phyloP scores from a whole-genome alignment of 2,113 vertebrate species.

The Stegostoma tigrinum region DNA sequence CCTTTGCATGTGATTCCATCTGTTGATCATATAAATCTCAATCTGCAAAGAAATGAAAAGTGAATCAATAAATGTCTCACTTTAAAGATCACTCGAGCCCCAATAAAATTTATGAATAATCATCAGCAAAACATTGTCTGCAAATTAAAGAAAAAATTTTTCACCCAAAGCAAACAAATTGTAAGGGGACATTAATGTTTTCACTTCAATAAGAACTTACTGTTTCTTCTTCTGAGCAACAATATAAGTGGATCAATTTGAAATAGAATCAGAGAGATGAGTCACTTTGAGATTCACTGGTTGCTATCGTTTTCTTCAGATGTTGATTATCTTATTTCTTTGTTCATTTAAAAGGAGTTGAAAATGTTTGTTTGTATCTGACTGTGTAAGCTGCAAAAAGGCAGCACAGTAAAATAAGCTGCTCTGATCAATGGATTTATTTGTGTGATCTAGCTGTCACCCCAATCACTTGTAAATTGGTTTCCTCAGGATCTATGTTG shows the following conservation, averaged over 20 bases:
- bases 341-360: background rate
- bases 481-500: background rate
- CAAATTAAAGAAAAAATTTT: background rate
- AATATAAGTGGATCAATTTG: background rate
- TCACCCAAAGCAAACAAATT: background rate
- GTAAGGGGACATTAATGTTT: background rate
- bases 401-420: background rate
- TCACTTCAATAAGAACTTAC: background rate
- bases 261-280: background rate
- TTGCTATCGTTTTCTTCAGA: background rate
- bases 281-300: background rate
- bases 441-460: background rate
- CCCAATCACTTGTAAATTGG: background rate
- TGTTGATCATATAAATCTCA: background rate
- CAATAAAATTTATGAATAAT: background rate
- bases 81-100: background rate
- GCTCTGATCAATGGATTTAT: background rate
- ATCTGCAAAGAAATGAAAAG: background rate
- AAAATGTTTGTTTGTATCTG: conserved; percentile 2
- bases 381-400: background rate
- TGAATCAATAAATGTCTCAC: background rate
- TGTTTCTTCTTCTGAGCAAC: background rate
- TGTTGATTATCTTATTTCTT: background rate
- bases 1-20: background rate
- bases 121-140: background rate